Evolutionary conservation across 2,797 vertebrate genomes (phyloP).

Genomic region (Eidolon dupreanum): DNA sequence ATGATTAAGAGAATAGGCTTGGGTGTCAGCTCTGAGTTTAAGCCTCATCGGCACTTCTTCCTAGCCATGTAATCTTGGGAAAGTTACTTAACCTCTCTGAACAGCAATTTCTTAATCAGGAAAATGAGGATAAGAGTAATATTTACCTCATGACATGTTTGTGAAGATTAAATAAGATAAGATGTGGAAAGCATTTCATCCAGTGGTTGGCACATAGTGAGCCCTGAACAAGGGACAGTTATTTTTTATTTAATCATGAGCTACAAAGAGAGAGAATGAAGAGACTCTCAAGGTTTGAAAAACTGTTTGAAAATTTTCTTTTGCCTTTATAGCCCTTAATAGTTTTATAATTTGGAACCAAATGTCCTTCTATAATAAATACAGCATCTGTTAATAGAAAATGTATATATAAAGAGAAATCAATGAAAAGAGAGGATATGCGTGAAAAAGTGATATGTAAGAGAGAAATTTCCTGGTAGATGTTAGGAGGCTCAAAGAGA

Average conservation of each 20-base stretch:
- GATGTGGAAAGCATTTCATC: neutral
- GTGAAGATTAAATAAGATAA: neutral
- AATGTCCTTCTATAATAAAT: neutral
- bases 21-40: neutral
- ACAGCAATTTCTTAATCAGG: neutral
- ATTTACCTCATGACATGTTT: neutral
- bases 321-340: neutral
- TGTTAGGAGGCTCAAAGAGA: neutral
- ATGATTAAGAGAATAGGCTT: neutral
- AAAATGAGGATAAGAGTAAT: neutral
- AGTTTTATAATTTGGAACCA: constrained; percentile 16
- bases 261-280: neutral
- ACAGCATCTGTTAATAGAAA: neutral
- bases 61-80: neutral
- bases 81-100: neutral
- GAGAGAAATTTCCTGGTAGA: neutral
- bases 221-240: neutral
- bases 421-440: neutral
- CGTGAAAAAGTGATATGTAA: neutral
- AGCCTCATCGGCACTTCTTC: neutral
- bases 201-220: neutral
- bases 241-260: constrained; percentile 9
- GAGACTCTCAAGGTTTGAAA: neutral
- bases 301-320: neutral
- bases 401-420: neutral